Conservation (phyloP, 2,113 vertebrate genomes). For the Leptocoma aspasia region DNA sequence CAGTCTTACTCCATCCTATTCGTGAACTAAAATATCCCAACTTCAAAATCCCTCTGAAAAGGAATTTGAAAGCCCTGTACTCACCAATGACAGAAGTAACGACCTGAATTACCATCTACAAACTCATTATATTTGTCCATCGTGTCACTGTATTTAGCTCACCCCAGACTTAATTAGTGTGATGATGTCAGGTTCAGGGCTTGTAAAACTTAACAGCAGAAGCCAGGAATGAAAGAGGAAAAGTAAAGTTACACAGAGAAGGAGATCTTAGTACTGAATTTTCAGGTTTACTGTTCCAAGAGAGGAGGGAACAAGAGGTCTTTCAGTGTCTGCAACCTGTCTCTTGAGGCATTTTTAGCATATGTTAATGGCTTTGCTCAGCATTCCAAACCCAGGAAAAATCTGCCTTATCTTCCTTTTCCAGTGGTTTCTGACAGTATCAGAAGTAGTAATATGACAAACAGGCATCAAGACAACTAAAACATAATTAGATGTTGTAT, state of each 20-base stretch:
- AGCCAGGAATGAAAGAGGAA: neutral
- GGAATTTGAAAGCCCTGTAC: neutral
- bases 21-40: neutral
- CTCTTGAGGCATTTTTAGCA: neutral
- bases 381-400: neutral
- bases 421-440: neutral
- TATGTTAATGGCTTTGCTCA: neutral
- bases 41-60: neutral
- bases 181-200: neutral
- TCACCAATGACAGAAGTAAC: neutral
- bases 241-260: neutral
- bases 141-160: neutral
- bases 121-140: neutral
- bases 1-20: neutral
- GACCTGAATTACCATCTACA: neutral
- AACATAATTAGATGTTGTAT: conserved; percentile 23
- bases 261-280: neutral
- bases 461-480: neutral
- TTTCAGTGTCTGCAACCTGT: neutral
- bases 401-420: neutral
- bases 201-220: neutral
- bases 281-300: neutral
- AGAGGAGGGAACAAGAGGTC: neutral
- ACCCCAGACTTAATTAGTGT: neutral
- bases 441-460: neutral